Percentiles rank a stretch among this genome's conserved stretches.
Conservation (phyloP, 2,888 invertebrate species). For the Hyppa rectilinea region DNA sequence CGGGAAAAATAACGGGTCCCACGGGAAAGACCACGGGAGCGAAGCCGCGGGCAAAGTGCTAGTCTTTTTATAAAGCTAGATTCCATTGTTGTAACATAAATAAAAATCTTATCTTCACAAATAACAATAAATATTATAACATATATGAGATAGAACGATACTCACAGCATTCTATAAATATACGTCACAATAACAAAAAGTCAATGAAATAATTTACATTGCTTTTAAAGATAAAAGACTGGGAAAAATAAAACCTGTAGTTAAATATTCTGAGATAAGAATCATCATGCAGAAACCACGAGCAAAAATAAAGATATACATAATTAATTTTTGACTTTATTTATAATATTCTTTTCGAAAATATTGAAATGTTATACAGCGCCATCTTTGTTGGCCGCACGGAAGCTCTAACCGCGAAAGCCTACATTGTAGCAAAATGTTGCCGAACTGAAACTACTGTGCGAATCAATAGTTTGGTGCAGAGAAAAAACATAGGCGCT, state of each 20-base stretch:
- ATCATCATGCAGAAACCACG: background rate
- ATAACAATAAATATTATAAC: too few species aligned
- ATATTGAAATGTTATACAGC: conserved; percentile 21
- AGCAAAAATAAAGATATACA: fast-evolving
- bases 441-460: conserved; percentile 43
- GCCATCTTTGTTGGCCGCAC: conserved; percentile 49
- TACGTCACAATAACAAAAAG: too few species aligned
- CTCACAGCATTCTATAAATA: background rate
- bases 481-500: conserved; percentile 39
- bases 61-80: too few species aligned
- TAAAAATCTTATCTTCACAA: background rate
- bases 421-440: conserved; percentile 68
- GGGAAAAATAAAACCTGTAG: background rate
- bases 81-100: background rate
- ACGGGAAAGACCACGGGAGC: too few species aligned
- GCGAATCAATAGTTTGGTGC: conserved; percentile 43
- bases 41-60: too few species aligned
- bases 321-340: background rate
- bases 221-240: background rate
- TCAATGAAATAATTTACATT: background rate
- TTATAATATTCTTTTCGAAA: background rate
- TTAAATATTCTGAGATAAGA: background rate
- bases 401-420: conserved; percentile 57
- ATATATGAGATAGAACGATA: background rate
- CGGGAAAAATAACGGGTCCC: too few species aligned